phyloP scores from a whole-genome alignment of 2,797 vertebrate species.

The Scomberomorus guttatus region DNA sequence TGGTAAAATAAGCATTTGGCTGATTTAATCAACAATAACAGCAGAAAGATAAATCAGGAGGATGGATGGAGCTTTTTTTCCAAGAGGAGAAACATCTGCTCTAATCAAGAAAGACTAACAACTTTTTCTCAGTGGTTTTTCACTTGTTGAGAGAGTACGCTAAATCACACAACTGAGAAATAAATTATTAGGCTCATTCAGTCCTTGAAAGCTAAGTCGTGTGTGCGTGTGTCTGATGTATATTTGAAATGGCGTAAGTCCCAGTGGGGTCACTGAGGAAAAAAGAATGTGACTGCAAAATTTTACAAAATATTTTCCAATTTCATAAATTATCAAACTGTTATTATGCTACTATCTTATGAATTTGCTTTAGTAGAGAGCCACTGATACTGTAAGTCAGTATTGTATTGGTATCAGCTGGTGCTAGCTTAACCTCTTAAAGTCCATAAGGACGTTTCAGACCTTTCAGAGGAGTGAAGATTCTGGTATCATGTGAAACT shows the following conservation, averaged over 20 bases:
- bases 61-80: conserved; percentile 60
- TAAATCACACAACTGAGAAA: conserved; percentile 56
- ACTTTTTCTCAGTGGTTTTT: conserved; percentile 48
- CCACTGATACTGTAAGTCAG: background rate
- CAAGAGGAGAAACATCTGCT: conserved; percentile 75
- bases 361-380: background rate
- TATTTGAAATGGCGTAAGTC: conserved; percentile 1
- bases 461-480: too few species aligned
- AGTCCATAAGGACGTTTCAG: too few species aligned
- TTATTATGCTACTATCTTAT: background rate
- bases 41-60: conserved; percentile 64
- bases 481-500: too few species aligned
- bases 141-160: conserved; percentile 40
- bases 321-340: background rate
- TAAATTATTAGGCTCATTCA: conserved; percentile 47
- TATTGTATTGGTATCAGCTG: background rate
- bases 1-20: conserved; percentile 57
- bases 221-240: background rate
- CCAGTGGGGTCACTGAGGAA: background rate
- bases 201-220: conserved; percentile 29
- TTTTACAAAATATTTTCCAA: background rate
- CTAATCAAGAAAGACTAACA: conserved; percentile 77
- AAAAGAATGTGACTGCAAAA: background rate
- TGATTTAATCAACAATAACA: conserved; percentile 69
- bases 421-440: background rate